Conservation (phyloP, 2,113 vertebrate genomes). For the Cranoglanis bouderius region DNA sequence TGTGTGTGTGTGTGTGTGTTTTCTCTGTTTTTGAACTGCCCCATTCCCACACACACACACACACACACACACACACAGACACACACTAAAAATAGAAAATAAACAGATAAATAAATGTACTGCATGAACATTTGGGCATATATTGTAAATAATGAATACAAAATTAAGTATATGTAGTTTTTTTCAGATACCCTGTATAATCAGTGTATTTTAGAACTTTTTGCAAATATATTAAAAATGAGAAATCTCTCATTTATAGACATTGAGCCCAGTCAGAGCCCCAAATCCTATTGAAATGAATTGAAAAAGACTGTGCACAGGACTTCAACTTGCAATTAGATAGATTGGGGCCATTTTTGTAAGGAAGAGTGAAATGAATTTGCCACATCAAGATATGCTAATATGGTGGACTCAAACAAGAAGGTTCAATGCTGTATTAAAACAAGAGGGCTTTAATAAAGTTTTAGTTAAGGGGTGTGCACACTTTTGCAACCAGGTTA, state of each 20-base stretch:
- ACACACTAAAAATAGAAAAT: too few relatives aligned
- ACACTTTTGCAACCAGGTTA: too few relatives aligned
- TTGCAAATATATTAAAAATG: too few relatives aligned
- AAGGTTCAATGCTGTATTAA: too few relatives aligned
- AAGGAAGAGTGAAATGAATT: not conserved
- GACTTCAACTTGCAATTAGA: too few relatives aligned
- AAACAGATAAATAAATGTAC: not conserved
- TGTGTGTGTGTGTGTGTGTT: conserved; percentile 16
- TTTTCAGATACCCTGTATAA: not conserved
- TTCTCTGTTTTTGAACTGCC: not conserved
- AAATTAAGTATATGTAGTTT: not conserved
- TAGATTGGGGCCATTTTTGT: too few relatives aligned
- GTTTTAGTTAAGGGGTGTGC: too few relatives aligned
- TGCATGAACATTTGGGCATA: not conserved
- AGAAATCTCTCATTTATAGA: not conserved
- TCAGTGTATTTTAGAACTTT: not conserved
- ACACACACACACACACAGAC: not conserved
- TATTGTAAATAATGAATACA: not conserved
- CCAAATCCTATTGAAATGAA: too few relatives aligned
- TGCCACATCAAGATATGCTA: not conserved
- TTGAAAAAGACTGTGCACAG: too few relatives aligned
- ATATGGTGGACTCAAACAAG: not conserved
- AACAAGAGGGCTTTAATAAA: too few relatives aligned
- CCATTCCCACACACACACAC: not conserved
- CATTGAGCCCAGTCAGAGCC: not conserved